Evolutionary conservation across 2,888 invertebrate species (phyloP), one percentile per base, ranked within the genome.

Genomic region (Zaprionus obscuricornis): DNA sequence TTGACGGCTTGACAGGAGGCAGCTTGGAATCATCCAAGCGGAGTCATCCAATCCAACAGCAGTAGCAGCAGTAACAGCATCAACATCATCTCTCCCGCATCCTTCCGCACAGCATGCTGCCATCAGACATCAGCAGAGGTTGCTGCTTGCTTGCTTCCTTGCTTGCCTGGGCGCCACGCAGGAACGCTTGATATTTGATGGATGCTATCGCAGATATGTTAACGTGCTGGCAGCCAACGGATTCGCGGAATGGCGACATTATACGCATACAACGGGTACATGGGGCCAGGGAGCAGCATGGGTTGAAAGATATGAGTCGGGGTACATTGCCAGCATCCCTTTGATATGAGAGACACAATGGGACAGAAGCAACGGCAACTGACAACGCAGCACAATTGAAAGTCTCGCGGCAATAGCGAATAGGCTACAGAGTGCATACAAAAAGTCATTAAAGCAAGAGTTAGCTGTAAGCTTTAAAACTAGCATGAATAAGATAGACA

Each of bases 201-300:
- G 84, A 85, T 85, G 84, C 69, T 54, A 76, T 81, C 65, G 64
- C 65, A 67, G 82, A 82, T 78, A 82, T 75, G 82, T 66, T 69
- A 78, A 82, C 66, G 66, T 77, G 67, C 66, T 57, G 64, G 65
- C 79, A 65, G 66, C 65, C 54, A 59, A 66, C 58, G 69, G 65
- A 68, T 58, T 64, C 68, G 60, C 66, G 78, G 59, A 60, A 78
- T 62, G 57, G 56, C 60, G 45, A 49, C 4, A 10, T 8, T 62
- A 49, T 54, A n/a, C 10, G 33, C 33, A 62, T 55, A 29, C 68
- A 42, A 14, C 55, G 42, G 27, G 24, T 24, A 4, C 5, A 6
- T 8, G 24, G 8, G 8, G 8, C 5, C 24, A 24, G 14, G 13
- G n/a, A 13, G 16, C 16, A 10, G 11, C 17, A 17, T 3, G n/a